Evolutionary conservation across 92 coral and sea anemone species (phyloP).

Genomic region (Palythoa grandiflora): DNA sequence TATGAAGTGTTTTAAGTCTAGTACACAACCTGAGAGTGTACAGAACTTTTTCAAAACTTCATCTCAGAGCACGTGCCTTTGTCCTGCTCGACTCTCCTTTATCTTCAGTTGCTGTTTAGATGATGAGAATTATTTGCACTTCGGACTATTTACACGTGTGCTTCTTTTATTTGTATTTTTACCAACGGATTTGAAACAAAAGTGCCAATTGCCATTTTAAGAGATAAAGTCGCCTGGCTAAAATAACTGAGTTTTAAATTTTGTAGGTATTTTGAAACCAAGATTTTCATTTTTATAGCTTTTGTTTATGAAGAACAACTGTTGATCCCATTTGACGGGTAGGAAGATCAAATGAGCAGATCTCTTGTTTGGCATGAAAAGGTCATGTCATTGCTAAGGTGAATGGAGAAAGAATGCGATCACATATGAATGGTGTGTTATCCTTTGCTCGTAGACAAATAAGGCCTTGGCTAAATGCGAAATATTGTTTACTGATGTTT

Average conservation of each 20-base stretch:
- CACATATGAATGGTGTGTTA: conserved; percentile 24
- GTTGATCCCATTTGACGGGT: conserved; percentile 33
- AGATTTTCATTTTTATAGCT: not conserved
- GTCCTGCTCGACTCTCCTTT: not conserved
- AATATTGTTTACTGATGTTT: conserved; percentile 14
- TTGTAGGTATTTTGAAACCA: not conserved
- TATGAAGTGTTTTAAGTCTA: not conserved
- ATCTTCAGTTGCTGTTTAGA: conserved; percentile 3
- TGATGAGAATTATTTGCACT: conserved; percentile 7
- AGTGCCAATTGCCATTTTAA: not conserved
- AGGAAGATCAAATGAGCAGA: conserved; percentile 45
- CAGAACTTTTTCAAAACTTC: conserved; percentile 18
- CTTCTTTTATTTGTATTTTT: conserved; percentile 12
- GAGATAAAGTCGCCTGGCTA: not conserved
- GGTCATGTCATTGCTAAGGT: conserved; percentile 47
- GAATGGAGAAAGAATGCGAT: conserved; percentile 26
- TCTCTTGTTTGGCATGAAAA: conserved; percentile 1
- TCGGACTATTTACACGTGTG: conserved; percentile 26
- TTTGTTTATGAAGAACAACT: conserved; percentile 17
- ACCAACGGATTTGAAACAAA: not conserved
- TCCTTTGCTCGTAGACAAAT: not conserved
- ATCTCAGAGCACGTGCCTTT: conserved; percentile 25
- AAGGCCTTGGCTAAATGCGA: conserved; percentile 8
- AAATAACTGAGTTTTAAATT: not conserved
- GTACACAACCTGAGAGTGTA: not conserved